A percentile compares a stretch with the other conserved stretches of the same genome.
Conservation (phyloP, 2,797 vertebrate species). For the Lophius americanus region DNA sequence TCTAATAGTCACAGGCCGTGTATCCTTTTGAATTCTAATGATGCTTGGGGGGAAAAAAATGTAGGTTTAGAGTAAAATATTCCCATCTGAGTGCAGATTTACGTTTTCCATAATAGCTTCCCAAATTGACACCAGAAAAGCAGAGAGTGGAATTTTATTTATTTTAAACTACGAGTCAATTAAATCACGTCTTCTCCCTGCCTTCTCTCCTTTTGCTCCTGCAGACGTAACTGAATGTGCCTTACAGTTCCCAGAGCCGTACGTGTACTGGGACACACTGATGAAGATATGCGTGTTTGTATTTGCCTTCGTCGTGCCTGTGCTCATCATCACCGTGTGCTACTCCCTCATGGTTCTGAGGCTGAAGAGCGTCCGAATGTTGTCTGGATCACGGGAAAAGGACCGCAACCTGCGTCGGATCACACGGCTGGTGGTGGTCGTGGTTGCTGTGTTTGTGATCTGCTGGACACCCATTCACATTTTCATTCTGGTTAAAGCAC, state of each 20-base stretch:
- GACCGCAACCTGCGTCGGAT: constrained; percentile 95
- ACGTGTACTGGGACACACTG: constrained; percentile 94
- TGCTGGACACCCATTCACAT: constrained; percentile 99
- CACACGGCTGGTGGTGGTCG: constrained; percentile 93
- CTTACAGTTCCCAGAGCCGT: constrained; percentile 94
- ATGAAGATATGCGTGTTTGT: constrained; percentile 98
- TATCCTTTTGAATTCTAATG: constrained; percentile 40
- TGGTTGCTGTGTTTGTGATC: constrained; percentile 94
- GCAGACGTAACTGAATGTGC: constrained; percentile 90
- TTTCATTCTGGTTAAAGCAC: constrained; percentile 91
- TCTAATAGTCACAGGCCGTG: constrained; percentile 44
- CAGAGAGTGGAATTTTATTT: constrained; percentile 49
- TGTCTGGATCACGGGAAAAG: constrained; percentile 95
- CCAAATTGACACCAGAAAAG: constrained; percentile 31
- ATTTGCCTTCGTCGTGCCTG: constrained; percentile 93
- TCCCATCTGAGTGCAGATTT: constrained; percentile 52
- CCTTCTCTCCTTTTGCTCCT: constrained; percentile 9
- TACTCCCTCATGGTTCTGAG: constrained; percentile 97
- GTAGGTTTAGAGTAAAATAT: constrained; percentile 29
- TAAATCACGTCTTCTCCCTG: constrained; percentile 9
- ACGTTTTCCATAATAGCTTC: constrained; percentile 15
- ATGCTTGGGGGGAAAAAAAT: constrained; percentile 12
- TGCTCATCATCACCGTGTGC: constrained; percentile 95
- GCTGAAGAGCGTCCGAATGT: constrained; percentile 91
- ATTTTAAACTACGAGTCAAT: constrained; percentile 26